phyloP scores from a whole-genome alignment of 2,888 invertebrate species.

The Metellina segmentata region DNA sequence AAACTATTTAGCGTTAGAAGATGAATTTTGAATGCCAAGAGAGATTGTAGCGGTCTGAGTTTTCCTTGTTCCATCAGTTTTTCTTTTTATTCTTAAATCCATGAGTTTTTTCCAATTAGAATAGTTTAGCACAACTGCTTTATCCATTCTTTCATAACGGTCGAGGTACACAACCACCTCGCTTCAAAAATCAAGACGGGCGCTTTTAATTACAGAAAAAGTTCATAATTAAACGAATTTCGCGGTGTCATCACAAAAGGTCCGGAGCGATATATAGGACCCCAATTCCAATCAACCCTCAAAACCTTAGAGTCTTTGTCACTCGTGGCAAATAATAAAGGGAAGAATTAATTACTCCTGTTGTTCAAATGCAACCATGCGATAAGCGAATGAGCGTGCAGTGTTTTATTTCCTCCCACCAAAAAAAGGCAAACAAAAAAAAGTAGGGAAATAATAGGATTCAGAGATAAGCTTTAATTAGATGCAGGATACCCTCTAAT shows the following conservation, averaged over 20 bases:
- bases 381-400: conserved; percentile 30
- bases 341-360: conserved; percentile 70
- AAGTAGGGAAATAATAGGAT: conserved; percentile 64
- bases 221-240: background rate
- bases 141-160: no score
- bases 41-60: no score
- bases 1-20: no score
- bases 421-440: conserved; percentile 40
- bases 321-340: conserved; percentile 28
- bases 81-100: no score
- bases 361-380: conserved; percentile 66
- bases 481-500: conserved; percentile 74
- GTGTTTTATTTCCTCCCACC: conserved; percentile 49
- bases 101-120: no score
- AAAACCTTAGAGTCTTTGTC: conserved; percentile 43
- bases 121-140: no score
- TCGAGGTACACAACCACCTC: background rate
- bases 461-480: conserved; percentile 74
- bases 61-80: no score
- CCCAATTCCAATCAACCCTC: background rate
- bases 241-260: background rate
- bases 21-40: no score
- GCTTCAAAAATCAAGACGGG: conserved; percentile 1
- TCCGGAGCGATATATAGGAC: background rate
- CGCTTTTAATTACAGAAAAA: background rate